Base-by-base conservation (phyloP, 2,797 vertebrate species). In the Dallia pectoralis region DNA sequence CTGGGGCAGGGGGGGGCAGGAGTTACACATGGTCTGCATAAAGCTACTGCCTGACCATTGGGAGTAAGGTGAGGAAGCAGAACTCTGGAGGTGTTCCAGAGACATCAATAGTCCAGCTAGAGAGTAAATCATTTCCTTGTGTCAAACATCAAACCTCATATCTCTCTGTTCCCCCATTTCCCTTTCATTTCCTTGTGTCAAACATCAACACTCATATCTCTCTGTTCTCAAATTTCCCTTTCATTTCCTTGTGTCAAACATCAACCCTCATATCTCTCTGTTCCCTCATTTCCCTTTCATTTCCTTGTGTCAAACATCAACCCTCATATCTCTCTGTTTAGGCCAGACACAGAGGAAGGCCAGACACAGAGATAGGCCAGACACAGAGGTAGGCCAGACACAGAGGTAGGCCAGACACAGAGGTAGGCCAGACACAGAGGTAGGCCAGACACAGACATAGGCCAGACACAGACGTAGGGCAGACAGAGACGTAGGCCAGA, bases 91-190 rank as follows among this genome's bases (percentile, higher is more conserved):
- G 78, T 63, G 68, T 84, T 67, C 77, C 56, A 71, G 49, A 83
- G 79, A 83, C 82, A 80, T 77, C 72, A 77, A 75, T 69, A 65
- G 69, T 73, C 76, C 76, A 74, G 70, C 77, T 66, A 33, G 30
- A 70, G 76, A 83, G 76, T 79, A 82, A 84, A 85, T 82, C 73
- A 78, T 72, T 84, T 86, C 80, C 82, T 84, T 70, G 30, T 83
- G 78, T 77, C 73, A 40, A 48, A 66, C 78, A 33, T 1, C 12
- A 16, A 14, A 33, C 27, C 59, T n/a, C 56, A 3, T 19, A 2
- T 69, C 59, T 74, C 66, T n/a, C 61, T 16, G 33, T 69, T 29
- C 27, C 18, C 27, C 48, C 11, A 18, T 19, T 7, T 53, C 27
- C 15, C 48, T 30, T 36, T 36, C 33, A n/a, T n/a, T n/a, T n/a